Evolutionary conservation across 2,113 vertebrate genomes (phyloP), one percentile per base, ranked within the genome.

Genomic region (Brachyistius frenatus): DNA sequence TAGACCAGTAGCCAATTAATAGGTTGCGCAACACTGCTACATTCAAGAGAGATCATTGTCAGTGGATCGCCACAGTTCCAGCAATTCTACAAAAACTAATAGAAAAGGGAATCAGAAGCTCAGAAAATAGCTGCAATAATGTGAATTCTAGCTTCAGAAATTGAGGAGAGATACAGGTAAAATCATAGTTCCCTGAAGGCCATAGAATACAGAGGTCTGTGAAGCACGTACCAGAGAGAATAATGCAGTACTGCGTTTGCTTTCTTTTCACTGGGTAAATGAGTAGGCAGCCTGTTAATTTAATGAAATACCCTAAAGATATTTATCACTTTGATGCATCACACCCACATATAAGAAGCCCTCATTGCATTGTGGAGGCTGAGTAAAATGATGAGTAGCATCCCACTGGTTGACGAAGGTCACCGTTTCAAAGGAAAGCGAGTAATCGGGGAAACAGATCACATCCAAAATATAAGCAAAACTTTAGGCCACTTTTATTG

Each of bases 1-100:
- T 4, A 5, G 62, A 77, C 64, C 47, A 54, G 77, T 82, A 64
- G 58, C 81, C 86, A 90, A 91, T 93, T 89, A 89, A 79, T 39
- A 76, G 33, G 66, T 86, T 78, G 84, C 76, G 84, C 81, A 89
- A 75, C 82, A 69, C 56, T 49, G 71, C 55, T 76, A 52, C 83
- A 78, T 85, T 54, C 81, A 75, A 52, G 37, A 11, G 69, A 57
- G 62, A 61, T 81, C 73, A 76, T 67, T 9, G 82, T 75, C 66
- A 81, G 66, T 7, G 37, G 23, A 70, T 52, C 76, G 74, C n/a
- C 41, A 23, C 41, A 63, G 71, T 53, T 85, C 16, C 36, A 73
- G 41, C 30, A 6, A 61, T 49, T 77, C 52, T 3, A 53, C 13
- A 16, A 10, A 6, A 1, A 32, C 39, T 10, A 36, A 68, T 15